Conservation (phyloP, 2,797 vertebrate genomes). For the Clarias platycephalus region DNA sequence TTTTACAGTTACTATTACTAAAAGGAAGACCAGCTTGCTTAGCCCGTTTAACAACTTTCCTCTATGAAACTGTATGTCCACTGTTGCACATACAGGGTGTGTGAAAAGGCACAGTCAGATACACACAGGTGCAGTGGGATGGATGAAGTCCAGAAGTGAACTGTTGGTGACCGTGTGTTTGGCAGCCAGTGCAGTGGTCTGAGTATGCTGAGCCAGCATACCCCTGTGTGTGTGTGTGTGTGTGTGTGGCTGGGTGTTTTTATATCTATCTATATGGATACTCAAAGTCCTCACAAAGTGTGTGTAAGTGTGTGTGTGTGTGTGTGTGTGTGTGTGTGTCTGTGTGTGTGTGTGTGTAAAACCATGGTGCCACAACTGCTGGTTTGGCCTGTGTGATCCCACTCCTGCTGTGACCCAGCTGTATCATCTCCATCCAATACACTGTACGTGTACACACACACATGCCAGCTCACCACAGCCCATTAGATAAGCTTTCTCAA, state of each 20-base stretch:
- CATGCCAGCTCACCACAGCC: conserved; percentile 3
- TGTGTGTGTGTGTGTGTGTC: too few relatives aligned
- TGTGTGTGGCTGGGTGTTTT: background rate
- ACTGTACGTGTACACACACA: background rate
- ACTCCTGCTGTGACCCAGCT: conserved; percentile 46
- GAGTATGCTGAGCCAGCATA: conserved; percentile 43
- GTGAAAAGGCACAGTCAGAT: conserved; percentile 16
- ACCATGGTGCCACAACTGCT: conserved; percentile 43
- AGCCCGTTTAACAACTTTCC: background rate
- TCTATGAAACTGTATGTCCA: background rate
- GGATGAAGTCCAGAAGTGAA: conserved; percentile 24
- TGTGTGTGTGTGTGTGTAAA: too few relatives aligned
- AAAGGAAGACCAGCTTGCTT: conserved; percentile 12
- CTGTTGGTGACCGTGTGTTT: conserved; percentile 41
- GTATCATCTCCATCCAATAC: conserved; percentile 31
- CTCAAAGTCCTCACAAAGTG: background rate
- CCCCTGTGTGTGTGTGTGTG: conserved; percentile 7
- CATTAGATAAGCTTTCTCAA: conserved; percentile 18
- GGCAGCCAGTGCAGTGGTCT: conserved; percentile 36
- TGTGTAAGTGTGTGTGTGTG: too few relatives aligned
- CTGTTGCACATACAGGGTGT: background rate
- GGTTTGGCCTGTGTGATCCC: conserved; percentile 38
- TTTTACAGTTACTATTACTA: background rate
- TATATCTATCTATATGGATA: background rate
- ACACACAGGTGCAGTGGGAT: conserved; percentile 28